Conservation (phyloP, 2,888 invertebrate genomes). For the Troides aeacus region DNA sequence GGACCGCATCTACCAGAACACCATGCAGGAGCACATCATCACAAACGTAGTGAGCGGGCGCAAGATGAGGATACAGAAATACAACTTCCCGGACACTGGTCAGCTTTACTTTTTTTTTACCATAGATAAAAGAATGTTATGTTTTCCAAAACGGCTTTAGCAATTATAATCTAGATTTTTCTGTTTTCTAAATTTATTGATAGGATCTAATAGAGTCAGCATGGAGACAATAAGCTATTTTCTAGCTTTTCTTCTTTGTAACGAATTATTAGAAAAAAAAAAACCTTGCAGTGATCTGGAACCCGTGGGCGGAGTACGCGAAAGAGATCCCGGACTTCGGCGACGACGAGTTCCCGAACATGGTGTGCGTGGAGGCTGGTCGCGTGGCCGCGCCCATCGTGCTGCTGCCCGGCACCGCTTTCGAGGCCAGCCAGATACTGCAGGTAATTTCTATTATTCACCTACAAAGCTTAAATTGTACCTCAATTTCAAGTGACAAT, state of each 20-base stretch:
- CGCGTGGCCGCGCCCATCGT: constrained; percentile 93
- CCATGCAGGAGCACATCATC: constrained; percentile 94
- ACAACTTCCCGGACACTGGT: constrained; percentile 97
- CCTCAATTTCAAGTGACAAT: no score
- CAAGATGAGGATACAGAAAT: constrained; percentile 95
- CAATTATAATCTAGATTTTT: no score
- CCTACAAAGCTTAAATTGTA: no score
- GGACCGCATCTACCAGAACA: constrained; percentile 95
- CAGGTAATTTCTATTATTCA: constrained; percentile 76
- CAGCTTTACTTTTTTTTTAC: constrained; percentile 31
- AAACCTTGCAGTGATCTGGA: constrained; percentile 89
- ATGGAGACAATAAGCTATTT: no score
- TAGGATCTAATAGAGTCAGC: no score
- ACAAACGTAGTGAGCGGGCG: constrained; percentile 95
- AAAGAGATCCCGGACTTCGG: constrained; percentile 96
- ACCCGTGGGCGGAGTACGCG: constrained; percentile 97
- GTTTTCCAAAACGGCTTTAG: no score
- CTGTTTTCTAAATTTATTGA: no score
- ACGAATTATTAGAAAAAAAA: no score
- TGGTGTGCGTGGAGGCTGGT: constrained; percentile 97
- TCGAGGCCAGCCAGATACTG: constrained; percentile 93
- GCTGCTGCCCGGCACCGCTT: constrained; percentile 93
- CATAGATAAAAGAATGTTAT: no score
- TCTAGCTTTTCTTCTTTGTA: no score
- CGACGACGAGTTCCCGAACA: constrained; percentile 97